phyloP scores from a whole-genome alignment of 1,140 invertebrate species.

The Ylistrum balloti region DNA sequence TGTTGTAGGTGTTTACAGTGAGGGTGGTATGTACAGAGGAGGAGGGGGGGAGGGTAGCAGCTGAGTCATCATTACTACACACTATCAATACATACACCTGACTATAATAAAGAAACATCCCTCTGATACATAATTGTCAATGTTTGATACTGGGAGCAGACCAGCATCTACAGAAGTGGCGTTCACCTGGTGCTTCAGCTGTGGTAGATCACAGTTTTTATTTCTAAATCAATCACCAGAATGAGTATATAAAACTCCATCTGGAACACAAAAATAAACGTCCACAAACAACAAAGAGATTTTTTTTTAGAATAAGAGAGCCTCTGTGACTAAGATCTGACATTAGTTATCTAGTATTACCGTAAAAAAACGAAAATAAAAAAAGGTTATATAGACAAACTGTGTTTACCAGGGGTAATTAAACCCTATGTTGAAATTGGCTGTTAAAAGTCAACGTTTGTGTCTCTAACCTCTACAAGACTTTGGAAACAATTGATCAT shows the following conservation, averaged over 20 bases:
- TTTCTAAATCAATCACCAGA: not conserved
- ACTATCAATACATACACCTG: not conserved
- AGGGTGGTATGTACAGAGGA: not conserved
- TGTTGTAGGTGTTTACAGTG: not conserved
- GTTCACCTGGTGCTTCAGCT: not conserved
- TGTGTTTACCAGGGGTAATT: too few species aligned
- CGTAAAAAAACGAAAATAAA: too few species aligned
- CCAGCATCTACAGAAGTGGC: not conserved
- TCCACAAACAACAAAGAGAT: not conserved
- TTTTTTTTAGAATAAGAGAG: slow-evolving; percentile 13
- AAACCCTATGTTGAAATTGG: too few species aligned
- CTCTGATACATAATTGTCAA: slow-evolving; percentile 11
- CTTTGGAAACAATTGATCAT: too few species aligned
- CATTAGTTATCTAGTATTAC: not conserved
- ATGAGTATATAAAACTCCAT: not conserved
- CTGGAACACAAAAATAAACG: not conserved
- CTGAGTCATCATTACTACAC: not conserved
- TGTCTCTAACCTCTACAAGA: too few species aligned
- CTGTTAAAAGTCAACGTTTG: too few species aligned
- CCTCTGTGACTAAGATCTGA: not conserved
- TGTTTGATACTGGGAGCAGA: not conserved
- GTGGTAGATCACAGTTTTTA: not conserved
- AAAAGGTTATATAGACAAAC: too few species aligned
- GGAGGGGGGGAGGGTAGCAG: not conserved
- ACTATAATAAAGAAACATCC: not conserved